Percentiles rank a stretch among this genome's conserved stretches.
Conservation (phyloP, 2,888 invertebrate genomes). For the Scaptomyza tumidula region DNA sequence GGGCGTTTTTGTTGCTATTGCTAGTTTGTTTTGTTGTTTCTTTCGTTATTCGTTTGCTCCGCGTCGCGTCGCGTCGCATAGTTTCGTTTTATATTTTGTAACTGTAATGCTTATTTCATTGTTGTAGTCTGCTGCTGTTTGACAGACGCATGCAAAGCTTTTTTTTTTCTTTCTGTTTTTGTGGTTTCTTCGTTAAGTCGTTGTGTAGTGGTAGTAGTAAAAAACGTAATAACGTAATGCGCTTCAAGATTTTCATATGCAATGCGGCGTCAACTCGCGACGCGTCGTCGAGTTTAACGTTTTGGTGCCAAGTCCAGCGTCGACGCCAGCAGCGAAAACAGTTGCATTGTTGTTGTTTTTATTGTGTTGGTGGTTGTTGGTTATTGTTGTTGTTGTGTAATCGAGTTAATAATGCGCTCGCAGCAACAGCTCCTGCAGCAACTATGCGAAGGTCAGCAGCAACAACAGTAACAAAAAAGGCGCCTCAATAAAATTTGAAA, state of each 20-base stretch:
- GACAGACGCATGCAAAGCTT: constrained; percentile 48
- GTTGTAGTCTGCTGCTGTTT: constrained; percentile 44
- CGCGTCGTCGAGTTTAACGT: constrained; percentile 60
- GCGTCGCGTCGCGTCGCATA: constrained; percentile 51
- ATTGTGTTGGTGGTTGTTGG: constrained; percentile 32
- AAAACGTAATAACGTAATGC: constrained; percentile 73
- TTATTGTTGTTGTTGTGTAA: constrained; percentile 60
- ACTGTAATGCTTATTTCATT: constrained; percentile 71
- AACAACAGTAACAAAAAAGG: constrained; percentile 18
- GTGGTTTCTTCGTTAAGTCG: constrained; percentile 29
- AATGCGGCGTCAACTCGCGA: constrained; percentile 29
- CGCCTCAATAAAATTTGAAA: constrained; percentile 31
- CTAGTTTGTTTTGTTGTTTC: constrained; percentile 2
- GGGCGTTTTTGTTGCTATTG: constrained; percentile 54
- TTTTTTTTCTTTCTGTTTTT: constrained; percentile 29
- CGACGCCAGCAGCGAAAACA: constrained; percentile 25
- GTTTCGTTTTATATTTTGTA: constrained; percentile 75
- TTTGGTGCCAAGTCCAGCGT: constrained; percentile 83
- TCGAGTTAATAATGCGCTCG: constrained; percentile 58
- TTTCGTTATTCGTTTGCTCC: constrained; percentile 36
- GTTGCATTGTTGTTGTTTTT: constrained; percentile 24
- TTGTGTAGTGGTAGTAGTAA: constrained; percentile 35
- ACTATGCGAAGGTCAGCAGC: constrained; percentile 76
- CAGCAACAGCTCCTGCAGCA: constrained; percentile 61
- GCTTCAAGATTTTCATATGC: constrained; percentile 73